Conservation (phyloP, 2,888 invertebrate genomes). For the Eumacrocentrus americanus region DNA sequence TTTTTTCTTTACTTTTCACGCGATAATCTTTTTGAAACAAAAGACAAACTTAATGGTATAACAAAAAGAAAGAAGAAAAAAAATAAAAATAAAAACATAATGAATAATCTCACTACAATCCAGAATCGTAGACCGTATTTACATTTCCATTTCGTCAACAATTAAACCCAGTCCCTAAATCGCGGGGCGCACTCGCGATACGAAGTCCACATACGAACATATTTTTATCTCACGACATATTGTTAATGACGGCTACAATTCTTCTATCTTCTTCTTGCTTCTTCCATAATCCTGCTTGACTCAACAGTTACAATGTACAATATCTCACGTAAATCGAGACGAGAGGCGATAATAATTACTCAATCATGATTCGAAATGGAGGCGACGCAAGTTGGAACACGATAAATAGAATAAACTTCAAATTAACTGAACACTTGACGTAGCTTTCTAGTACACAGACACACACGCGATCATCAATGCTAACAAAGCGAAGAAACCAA, state of each 20-base stretch:
- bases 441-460: background rate
- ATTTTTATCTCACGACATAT: constrained; percentile 10
- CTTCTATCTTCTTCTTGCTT: constrained; percentile 7
- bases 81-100: constrained; percentile 49
- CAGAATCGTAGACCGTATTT: constrained; percentile 56
- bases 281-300: constrained; percentile 6
- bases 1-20: too few species aligned
- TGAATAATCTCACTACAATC: constrained; percentile 54
- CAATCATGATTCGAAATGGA: constrained; percentile 35
- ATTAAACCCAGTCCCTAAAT: constrained; percentile 49
- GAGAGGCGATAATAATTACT: constrained; percentile 35
- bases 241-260: background rate
- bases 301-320: constrained; percentile 42
- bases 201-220: constrained; percentile 25
- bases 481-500: background rate
- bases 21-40: constrained; percentile 15
- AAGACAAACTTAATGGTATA: constrained; percentile 21
- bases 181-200: constrained; percentile 18
- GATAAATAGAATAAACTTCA: too few species aligned
- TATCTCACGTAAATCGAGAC: constrained; percentile 49
- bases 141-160: constrained; percentile 57
- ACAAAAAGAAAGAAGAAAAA: constrained; percentile 28
- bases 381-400: constrained; percentile 31
- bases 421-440: background rate
- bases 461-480: background rate